Conservation (phyloP, 1,140 invertebrate genomes). For the Lasioglossum albipes region DNA sequence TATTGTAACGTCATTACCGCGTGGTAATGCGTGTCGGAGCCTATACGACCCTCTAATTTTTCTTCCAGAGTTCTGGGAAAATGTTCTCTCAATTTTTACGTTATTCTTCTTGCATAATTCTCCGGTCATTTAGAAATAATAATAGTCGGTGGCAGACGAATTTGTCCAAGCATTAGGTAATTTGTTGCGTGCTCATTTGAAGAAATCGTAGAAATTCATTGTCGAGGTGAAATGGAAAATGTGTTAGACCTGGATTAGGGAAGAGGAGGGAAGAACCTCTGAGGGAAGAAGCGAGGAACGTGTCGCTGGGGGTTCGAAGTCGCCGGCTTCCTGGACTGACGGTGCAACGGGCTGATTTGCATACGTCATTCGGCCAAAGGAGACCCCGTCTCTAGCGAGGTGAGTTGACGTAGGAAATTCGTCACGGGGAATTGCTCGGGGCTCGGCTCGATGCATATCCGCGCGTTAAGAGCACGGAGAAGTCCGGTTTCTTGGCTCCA, state of each 20-base stretch:
- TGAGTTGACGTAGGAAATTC: slow-evolving; percentile 63
- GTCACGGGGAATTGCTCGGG: slow-evolving; percentile 64
- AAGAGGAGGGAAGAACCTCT: not conserved
- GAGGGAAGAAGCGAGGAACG: not conserved
- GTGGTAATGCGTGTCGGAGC: slow-evolving; percentile 25
- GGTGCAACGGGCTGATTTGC: slow-evolving; percentile 53
- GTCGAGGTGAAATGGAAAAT: no score
- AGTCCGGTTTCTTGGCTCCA: slow-evolving; percentile 49
- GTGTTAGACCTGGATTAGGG: not conserved
- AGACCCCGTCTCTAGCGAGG: slow-evolving; percentile 44
- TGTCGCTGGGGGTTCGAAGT: slow-evolving; percentile 2
- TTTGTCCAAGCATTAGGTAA: no score
- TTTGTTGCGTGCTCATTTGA: no score
- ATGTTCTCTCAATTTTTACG: not conserved
- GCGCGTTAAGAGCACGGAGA: slow-evolving; percentile 46
- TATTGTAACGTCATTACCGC: slow-evolving; percentile 48
- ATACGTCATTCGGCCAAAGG: slow-evolving; percentile 60
- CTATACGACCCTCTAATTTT: slow-evolving; percentile 13
- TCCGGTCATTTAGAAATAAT: no score
- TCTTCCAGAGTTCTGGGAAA: not conserved
- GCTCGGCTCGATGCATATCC: slow-evolving; percentile 49
- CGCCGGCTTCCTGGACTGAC: slow-evolving; percentile 44
- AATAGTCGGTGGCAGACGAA: no score
- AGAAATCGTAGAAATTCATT: no score
- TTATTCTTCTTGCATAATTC: no score